Evolutionary conservation across 92 coral and sea anemone genomes (phyloP).

Genomic region (Actinernus sp.): DNA sequence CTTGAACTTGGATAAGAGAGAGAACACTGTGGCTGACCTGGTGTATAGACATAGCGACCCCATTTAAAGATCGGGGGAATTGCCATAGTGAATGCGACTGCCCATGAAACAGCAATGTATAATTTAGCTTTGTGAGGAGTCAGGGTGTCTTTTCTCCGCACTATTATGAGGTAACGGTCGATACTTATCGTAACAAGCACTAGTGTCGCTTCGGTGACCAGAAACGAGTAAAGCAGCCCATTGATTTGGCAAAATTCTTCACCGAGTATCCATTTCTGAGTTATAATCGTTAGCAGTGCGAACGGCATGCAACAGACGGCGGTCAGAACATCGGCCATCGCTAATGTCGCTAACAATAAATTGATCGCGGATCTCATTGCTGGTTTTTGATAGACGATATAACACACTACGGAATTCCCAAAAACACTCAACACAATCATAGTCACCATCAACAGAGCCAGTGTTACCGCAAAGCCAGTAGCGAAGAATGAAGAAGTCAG

Average conservation of each 20-base stretch:
- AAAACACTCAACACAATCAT: slow-evolving; percentile 79
- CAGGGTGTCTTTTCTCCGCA: slow-evolving; percentile 84
- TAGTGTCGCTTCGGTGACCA: slow-evolving; percentile 90
- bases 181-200: slow-evolving; percentile 86
- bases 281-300: slow-evolving; percentile 69
- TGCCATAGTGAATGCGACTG: slow-evolving; percentile 65
- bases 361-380: slow-evolving; percentile 99
- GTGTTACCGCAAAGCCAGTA: slow-evolving; percentile 32
- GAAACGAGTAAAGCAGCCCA: slow-evolving; percentile 80
- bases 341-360: slow-evolving; percentile 86
- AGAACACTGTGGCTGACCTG: slow-evolving; percentile 87
- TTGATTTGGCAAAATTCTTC: slow-evolving; percentile 82
- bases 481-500: slow-evolving; percentile 14
- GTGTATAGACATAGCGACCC: slow-evolving; percentile 78
- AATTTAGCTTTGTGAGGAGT: slow-evolving; percentile 92
- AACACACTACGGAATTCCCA: slow-evolving; percentile 93
- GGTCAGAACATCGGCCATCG: slow-evolving; percentile 91
- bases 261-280: slow-evolving; percentile 89
- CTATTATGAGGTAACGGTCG: slow-evolving; percentile 93
- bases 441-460: slow-evolving; percentile 60
- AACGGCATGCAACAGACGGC: slow-evolving; percentile 89
- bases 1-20: slow-evolving; percentile 59
- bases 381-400: slow-evolving; percentile 96
- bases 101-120: slow-evolving; percentile 85
- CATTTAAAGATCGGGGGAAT: slow-evolving; percentile 90